Conservation (phyloP, 2,113 vertebrate genomes). For the human (Homo sapiens) region DNA sequence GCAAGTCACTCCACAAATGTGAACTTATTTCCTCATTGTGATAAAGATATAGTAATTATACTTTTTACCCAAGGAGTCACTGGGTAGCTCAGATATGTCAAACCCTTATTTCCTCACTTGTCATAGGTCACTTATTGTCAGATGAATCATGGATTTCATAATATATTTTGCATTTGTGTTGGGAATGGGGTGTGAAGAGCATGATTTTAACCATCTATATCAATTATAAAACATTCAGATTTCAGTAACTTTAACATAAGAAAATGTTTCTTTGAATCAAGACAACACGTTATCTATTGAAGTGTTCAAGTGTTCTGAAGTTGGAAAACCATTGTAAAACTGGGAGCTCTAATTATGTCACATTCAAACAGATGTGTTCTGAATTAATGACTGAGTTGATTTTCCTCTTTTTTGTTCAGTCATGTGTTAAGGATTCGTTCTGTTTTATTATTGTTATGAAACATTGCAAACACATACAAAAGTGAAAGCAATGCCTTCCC, state of each 20-base stretch:
- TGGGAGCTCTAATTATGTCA: not conserved
- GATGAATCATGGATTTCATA: not conserved
- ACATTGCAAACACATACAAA: not conserved
- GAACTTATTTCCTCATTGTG: not conserved
- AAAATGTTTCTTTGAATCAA: not conserved
- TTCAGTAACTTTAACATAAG: not conserved
- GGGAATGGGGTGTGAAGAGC: not conserved
- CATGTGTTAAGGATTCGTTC: not conserved
- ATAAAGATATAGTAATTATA: not conserved
- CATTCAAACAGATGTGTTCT: not conserved
- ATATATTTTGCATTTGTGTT: not conserved
- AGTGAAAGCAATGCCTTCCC: not conserved
- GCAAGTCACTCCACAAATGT: not conserved
- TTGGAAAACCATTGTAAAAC: not conserved
- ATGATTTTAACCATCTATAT: not conserved
- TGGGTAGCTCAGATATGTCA: not conserved
- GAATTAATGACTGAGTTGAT: not conserved
- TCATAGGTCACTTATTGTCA: not conserved
- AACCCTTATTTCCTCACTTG: not conserved
- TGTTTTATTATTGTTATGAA: not conserved
- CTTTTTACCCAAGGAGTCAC: not conserved
- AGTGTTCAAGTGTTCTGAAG: not conserved
- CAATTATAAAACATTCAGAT: not conserved
- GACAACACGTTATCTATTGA: not conserved
- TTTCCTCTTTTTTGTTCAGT: not conserved